A percentile compares a stretch with the other conserved stretches of the same genome.
These are phyloP conservation scores for Smutsia gigantea DNA, from an alignment of 2,797 vertebrate genomes.

Conservation along the genomic window DNA sequence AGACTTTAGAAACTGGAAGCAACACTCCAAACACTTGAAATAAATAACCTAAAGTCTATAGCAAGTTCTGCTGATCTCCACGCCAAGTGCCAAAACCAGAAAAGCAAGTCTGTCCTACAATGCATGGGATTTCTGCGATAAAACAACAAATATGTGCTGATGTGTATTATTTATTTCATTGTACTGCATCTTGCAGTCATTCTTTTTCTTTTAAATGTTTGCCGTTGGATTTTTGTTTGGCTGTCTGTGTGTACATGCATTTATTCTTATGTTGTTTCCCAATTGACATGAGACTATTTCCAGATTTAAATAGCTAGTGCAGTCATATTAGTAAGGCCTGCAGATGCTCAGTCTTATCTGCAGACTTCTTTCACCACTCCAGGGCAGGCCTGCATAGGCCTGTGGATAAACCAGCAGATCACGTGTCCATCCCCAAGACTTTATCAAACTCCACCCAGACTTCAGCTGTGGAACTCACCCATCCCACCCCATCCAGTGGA, in stretches of 20 bases:
- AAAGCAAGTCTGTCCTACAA: background rate
- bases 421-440: background rate
- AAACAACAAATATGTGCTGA: background rate
- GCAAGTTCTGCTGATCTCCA: background rate
- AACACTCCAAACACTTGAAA: background rate
- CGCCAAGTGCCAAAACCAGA: background rate
- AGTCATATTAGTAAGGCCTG: background rate
- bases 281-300: background rate
- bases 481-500: background rate
- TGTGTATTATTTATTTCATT: background rate
- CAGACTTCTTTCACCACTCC: background rate
- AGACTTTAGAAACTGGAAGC: background rate
- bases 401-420: background rate
- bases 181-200: background rate
- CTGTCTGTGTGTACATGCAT: too few species aligned
- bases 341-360: background rate
- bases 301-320: background rate
- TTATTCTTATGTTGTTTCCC: conserved; percentile 10
- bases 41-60: background rate
- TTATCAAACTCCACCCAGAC: background rate
- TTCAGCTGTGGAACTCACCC: background rate
- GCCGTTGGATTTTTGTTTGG: too few species aligned
- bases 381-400: background rate
- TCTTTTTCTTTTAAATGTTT: too few species aligned
- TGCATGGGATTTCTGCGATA: background rate